A percentile compares a stretch with the other conserved stretches of the same genome.
These are phyloP conservation scores for Orgyia antiqua DNA, from an alignment of 2,888 invertebrate genomes.

Conservation along the genomic window DNA sequence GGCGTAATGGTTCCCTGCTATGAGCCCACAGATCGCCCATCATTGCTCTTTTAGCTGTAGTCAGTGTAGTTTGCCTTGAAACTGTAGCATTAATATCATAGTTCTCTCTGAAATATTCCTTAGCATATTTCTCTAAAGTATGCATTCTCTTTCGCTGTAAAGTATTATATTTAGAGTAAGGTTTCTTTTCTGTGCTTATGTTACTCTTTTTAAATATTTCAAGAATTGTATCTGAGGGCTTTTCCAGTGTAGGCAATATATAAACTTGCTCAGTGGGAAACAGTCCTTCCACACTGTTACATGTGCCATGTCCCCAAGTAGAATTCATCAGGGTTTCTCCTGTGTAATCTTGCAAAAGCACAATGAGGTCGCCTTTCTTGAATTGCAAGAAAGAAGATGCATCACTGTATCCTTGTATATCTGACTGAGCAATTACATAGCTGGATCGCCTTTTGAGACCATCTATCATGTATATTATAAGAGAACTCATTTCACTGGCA, in stretches of 20 bases:
- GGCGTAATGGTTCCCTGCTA: slow-evolving; percentile 87
- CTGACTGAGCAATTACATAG: slow-evolving; percentile 86
- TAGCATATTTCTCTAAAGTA: slow-evolving; percentile 90
- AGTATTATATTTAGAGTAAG: slow-evolving; percentile 70
- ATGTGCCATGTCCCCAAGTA: slow-evolving; percentile 85
- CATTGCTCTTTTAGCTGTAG: slow-evolving; percentile 80
- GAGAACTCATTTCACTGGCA: slow-evolving; percentile 89
- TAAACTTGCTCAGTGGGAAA: slow-evolving; percentile 93
- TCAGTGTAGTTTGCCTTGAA: slow-evolving; percentile 81
- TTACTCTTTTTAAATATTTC: slow-evolving; percentile 81
- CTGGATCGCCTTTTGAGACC: slow-evolving; percentile 91
- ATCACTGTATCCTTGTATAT: slow-evolving; percentile 75
- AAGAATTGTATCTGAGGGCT: slow-evolving; percentile 84
- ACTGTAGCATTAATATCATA: slow-evolving; percentile 69
- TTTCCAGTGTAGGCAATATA: slow-evolving; percentile 88
- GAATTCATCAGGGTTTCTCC: slow-evolving; percentile 86
- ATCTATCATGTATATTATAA: slow-evolving; percentile 90
- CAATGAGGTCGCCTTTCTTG: slow-evolving; percentile 89
- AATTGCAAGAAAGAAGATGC: slow-evolving; percentile 78
- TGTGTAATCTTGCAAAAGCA: slow-evolving; percentile 84
- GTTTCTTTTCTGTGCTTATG: slow-evolving; percentile 58
- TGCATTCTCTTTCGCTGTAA: slow-evolving; percentile 84
- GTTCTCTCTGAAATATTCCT: slow-evolving; percentile 86
- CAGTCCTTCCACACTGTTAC: slow-evolving; percentile 85
- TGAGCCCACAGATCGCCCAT: slow-evolving; percentile 90